These are phyloP conservation scores for Norana najaformis DNA, from an alignment of 2,888 invertebrate species.

Conservation along the genomic window DNA sequence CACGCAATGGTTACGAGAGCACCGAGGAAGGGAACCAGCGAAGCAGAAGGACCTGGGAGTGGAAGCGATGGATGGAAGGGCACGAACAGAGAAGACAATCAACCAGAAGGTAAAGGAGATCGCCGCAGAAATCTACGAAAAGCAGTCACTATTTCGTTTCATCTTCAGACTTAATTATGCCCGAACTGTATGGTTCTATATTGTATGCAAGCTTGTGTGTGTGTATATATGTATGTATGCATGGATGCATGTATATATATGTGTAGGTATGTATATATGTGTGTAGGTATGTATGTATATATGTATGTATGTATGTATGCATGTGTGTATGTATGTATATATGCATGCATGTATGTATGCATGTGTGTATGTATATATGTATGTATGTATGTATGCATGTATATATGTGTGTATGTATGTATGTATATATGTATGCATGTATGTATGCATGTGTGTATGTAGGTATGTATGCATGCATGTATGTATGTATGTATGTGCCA, in stretches of 20 bases:
- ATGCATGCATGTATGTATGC: slow-evolving; percentile 18
- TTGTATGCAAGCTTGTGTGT: no score
- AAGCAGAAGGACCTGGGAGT: background rate
- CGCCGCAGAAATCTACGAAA: background rate
- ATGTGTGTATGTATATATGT: slow-evolving; percentile 25
- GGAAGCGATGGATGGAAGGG: background rate
- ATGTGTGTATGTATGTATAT: slow-evolving; percentile 1
- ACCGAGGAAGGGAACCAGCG: background rate
- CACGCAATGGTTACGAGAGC: background rate
- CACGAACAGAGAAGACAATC: background rate
- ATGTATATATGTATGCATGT: slow-evolving; percentile 27
- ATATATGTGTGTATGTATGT: slow-evolving; percentile 2
- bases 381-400: slow-evolving; percentile 21
- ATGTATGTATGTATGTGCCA: no score
- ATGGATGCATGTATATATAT: no score
- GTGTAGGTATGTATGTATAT: no score
- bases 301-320: no score
- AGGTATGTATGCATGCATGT: no score
- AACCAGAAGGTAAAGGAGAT: background rate
- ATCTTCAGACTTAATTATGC: slow-evolving; percentile 3
- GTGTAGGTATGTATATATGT: background rate
- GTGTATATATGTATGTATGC: background rate
- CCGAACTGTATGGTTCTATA: background rate
- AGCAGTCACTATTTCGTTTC: background rate
- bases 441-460: slow-evolving; percentile 25